Conservation (phyloP, 2,888 invertebrate species). For the Lasioglossum calceatum region DNA sequence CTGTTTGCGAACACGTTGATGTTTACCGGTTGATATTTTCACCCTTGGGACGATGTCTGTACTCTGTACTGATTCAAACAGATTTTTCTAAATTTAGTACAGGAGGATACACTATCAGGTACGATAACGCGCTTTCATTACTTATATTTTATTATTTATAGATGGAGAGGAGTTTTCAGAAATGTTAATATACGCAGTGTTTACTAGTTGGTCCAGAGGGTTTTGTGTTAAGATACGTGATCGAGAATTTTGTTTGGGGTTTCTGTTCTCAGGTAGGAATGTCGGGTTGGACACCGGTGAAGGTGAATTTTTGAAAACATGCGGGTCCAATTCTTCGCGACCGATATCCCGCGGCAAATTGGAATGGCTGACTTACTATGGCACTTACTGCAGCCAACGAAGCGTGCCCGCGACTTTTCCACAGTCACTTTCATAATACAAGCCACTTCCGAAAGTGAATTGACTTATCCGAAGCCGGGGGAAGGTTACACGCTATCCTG, state of each 20-base stretch:
- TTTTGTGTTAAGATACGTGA: not conserved
- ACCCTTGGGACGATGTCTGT: not conserved
- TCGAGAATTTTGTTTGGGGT: no score
- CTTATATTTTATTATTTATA: not conserved
- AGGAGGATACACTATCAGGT: no score
- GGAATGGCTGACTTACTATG: slow-evolving; percentile 57
- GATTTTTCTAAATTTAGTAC: no score
- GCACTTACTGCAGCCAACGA: slow-evolving; percentile 66
- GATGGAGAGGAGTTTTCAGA: not conserved
- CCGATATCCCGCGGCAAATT: slow-evolving; percentile 66
- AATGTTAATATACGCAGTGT: not conserved
- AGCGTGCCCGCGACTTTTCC: slow-evolving; percentile 73
- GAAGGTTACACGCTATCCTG: slow-evolving; percentile 55
- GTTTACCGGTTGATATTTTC: not conserved
- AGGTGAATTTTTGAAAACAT: slow-evolving; percentile 35
- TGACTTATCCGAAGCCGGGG: slow-evolving; percentile 64
- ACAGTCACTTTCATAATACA: slow-evolving; percentile 72
- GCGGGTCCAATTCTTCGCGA: slow-evolving; percentile 54
- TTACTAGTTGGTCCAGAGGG: not conserved
- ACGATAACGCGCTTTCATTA: no score
- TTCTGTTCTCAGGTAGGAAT: not conserved
- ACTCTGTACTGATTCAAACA: not conserved
- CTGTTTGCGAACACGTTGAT: not conserved
- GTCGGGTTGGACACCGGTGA: not conserved
- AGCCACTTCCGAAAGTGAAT: slow-evolving; percentile 74